Evolutionary conservation across 2,888 invertebrate genomes (phyloP).

Genomic region (Drosophila paranaensis): DNA sequence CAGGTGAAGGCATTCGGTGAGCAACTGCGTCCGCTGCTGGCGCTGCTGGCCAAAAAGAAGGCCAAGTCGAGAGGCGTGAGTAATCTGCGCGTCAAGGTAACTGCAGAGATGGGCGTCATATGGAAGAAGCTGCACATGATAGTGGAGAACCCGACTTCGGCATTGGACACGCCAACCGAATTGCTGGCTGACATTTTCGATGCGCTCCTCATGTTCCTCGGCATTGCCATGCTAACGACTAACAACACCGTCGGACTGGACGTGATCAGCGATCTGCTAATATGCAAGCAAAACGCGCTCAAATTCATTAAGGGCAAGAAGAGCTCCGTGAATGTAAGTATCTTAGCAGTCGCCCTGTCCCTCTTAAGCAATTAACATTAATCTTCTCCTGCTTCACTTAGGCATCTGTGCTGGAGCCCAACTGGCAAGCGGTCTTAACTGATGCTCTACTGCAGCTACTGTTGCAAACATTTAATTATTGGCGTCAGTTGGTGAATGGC

Average conservation of each 20-base stretch:
- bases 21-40: conserved; percentile 21
- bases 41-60: conserved; percentile 23
- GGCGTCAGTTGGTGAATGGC: conserved; percentile 54
- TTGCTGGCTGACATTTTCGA: no score
- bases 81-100: conserved; percentile 35
- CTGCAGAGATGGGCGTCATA: neutral
- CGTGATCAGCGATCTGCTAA: conserved; percentile 44
- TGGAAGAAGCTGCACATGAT: conserved; percentile 37
- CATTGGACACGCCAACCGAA: no score
- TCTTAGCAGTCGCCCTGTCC: neutral
- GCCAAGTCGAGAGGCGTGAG: neutral
- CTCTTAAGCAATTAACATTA: neutral
- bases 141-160: neutral
- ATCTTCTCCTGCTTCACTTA: neutral
- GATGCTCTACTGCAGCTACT: conserved; percentile 59
- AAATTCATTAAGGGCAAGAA: neutral
- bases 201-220: conserved; percentile 46
- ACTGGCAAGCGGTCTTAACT: conserved; percentile 65
- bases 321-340: neutral
- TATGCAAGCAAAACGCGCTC: conserved; percentile 49
- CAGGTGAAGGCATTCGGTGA: conserved; percentile 8
- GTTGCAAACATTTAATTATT: conserved; percentile 43
- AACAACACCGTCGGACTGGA: conserved; percentile 12
- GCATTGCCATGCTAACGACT: conserved; percentile 32
- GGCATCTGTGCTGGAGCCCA: conserved; percentile 1